Evolutionary conservation across 2,797 vertebrate genomes (phyloP), one percentile per base, ranked within the genome.

Genomic region (Protonibea diacanthus): DNA sequence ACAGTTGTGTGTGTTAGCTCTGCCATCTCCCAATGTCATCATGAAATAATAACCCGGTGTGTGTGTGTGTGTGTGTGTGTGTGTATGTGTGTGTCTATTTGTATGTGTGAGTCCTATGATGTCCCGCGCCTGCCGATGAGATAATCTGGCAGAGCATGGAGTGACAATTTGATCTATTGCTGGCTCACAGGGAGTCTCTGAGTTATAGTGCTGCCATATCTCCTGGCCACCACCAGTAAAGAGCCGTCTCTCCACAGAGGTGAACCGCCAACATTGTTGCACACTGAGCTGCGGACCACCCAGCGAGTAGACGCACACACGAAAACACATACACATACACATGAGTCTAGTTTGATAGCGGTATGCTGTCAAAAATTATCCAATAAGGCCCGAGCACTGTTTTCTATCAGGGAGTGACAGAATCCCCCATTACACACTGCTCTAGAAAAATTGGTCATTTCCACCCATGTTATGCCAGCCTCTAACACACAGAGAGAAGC

Each of bases 151-250:
- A 85, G 84, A 82, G 90, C 86, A 82, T 42, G 62, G 76, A 90
- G 86, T 87, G 88, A 91, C 92, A 93, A 89, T 91, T 90, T 94
- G 92, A 95, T 93, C 90, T 92, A 94, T 94, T 61, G 86, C 86
- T 40, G 70, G 72, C 82, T 88, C 80, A 62, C 73, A 66, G 82
- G 74, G 79, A 87, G 83, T 81, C 85, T 89, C 62, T 93, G 92
- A 95, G 90, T 93, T 94, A 95, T 92, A 79, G 85, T 12, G 75
- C 87, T 91, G 91, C 89, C 93, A 91, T 90, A 74, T 89, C 77
- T 80, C 73, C 80, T 45, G 79, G 81, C 86, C 75, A 73, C 84
- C 84, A 83, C 82, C 83, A 80, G 81, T 86, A 81, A 83, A 80
- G 81, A 79, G 74, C 48, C 67, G 15, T 61, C 58, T 83, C 86